phyloP scores from a whole-genome alignment of 2,113 vertebrate species.

The Lagenorhynchus albirostris region DNA sequence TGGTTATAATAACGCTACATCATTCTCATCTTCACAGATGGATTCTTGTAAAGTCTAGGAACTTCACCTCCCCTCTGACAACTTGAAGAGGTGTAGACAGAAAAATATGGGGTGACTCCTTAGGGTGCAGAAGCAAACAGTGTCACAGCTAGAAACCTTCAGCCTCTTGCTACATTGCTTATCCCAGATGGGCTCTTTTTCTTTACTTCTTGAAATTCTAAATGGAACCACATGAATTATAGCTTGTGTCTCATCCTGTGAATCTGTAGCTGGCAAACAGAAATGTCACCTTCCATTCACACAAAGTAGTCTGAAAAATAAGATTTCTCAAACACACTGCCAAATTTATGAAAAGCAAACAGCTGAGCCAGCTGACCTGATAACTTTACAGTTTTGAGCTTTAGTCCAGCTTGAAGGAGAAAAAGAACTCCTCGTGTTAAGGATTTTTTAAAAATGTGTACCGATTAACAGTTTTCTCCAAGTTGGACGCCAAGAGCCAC shows the following conservation, averaged over 20 bases:
- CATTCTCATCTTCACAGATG: neutral
- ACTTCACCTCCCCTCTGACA: neutral
- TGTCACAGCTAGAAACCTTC: neutral
- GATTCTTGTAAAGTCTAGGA: neutral
- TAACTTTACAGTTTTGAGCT: neutral
- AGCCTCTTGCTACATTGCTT: neutral
- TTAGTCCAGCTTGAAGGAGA: neutral
- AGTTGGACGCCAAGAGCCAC: slow-evolving; percentile 2
- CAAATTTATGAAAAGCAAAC: slow-evolving; percentile 34
- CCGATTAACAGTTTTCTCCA: slow-evolving; percentile 12
- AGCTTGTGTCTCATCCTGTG: neutral
- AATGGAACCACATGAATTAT: neutral
- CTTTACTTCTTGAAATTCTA: neutral
- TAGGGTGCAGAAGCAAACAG: neutral
- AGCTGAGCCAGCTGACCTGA: neutral
- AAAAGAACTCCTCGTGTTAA: neutral
- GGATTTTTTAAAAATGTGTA: neutral
- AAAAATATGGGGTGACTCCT: neutral
- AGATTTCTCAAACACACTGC: neutral
- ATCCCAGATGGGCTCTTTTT: neutral
- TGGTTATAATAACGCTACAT: fast-evolving
- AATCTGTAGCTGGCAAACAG: neutral
- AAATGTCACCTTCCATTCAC: neutral
- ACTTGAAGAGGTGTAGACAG: neutral
- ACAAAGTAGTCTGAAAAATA: slow-evolving; percentile 21